phyloP scores from a whole-genome alignment of 2,797 vertebrate species.

The Thripadectes ignobilis region DNA sequence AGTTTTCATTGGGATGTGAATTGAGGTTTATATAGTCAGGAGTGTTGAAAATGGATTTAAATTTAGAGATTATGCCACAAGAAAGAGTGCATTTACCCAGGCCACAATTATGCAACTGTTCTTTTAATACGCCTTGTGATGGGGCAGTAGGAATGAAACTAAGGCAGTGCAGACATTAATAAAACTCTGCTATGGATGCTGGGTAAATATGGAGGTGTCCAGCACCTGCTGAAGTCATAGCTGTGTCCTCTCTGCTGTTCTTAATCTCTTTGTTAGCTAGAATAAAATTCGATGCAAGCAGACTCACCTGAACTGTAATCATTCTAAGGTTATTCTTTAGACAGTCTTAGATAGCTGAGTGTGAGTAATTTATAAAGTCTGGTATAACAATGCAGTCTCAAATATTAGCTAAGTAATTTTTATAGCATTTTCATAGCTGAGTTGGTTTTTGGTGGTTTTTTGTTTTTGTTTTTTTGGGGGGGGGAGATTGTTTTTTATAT shows the following conservation, averaged over 20 bases:
- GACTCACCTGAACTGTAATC: not conserved
- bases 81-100: not conserved
- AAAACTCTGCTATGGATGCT: not conserved
- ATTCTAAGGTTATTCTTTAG: not conserved
- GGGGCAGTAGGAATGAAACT: not conserved
- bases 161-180: not conserved
- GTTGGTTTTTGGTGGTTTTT: not conserved
- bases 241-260: not conserved
- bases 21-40: not conserved
- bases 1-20: not conserved
- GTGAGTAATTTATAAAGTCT: not conserved
- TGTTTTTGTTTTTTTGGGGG: not conserved
- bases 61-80: not conserved
- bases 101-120: not conserved
- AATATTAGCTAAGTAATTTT: conserved; percentile 16
- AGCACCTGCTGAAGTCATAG: not conserved
- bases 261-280: not conserved
- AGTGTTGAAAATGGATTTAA: not conserved
- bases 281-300: not conserved
- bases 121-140: not conserved
- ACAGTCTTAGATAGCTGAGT: not conserved
- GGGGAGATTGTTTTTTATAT: not conserved
- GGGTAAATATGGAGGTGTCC: not conserved
- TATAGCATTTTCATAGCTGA: not conserved
- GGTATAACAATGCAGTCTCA: not conserved